phyloP scores from a whole-genome alignment of 2,113 vertebrate species.

The Orycteropus afer region DNA sequence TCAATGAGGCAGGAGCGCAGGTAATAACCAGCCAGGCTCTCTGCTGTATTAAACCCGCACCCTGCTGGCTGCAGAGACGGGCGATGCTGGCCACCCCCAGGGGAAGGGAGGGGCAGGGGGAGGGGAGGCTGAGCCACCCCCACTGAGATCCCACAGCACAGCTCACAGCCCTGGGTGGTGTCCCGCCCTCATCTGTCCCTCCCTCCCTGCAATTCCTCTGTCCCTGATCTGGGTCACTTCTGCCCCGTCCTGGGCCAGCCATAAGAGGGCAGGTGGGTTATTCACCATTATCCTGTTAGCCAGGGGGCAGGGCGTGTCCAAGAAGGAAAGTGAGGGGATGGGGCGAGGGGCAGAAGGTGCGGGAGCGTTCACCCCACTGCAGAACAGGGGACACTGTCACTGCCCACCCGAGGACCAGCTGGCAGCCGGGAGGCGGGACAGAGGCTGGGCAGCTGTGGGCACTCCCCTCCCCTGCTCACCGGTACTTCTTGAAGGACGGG shows the following conservation, averaged over 20 bases:
- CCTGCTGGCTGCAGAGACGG: conserved; percentile 73
- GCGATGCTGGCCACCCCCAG: conserved; percentile 46
- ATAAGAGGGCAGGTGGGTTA: not conserved
- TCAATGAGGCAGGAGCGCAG: conserved; percentile 64
- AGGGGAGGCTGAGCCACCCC: not conserved
- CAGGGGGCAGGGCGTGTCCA: not conserved
- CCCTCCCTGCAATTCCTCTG: not conserved
- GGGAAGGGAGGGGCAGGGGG: not conserved
- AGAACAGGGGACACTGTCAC: fast-evolving
- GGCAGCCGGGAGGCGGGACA: fast-evolving
- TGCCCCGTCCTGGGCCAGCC: not conserved
- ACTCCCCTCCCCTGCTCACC: conserved; percentile 85
- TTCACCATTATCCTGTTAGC: not conserved
- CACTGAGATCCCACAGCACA: not conserved
- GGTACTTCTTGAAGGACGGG: conserved; percentile 96
- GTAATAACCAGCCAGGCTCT: conserved; percentile 81
- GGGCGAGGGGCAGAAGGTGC: not conserved
- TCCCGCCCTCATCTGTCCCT: not conserved
- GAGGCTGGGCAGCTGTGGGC: fast-evolving
- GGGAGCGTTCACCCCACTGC: not conserved
- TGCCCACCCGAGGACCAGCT: not conserved
- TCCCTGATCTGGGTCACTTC: not conserved
- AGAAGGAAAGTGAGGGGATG: not conserved
- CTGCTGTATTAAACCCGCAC: conserved; percentile 77
- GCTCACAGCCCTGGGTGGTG: fast-evolving